Evolutionary conservation across 2,113 vertebrate species (phyloP), one percentile per base, ranked within the genome.

Genomic region (Furnarius figulus): DNA sequence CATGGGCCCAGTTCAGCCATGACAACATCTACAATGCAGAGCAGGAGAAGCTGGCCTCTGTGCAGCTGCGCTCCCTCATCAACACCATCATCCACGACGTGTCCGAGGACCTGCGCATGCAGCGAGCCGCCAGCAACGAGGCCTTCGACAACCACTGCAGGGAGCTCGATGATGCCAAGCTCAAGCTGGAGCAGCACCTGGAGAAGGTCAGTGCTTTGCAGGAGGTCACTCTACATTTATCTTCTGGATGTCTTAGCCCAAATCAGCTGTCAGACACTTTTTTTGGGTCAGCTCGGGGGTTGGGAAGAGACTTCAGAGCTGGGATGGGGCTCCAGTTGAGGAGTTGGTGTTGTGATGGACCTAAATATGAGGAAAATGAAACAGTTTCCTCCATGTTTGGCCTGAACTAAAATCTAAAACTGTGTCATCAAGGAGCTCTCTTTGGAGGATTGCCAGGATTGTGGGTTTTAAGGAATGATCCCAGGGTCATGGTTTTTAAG

Each of bases 1-100:
- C 97, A 0, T 99, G 99, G 99, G 96, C 96, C 61, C 97, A 97
- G 90, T 98, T 98, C 92, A 99, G 98, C 7, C 98, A 98, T 13
- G 98, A 98, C 87, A 99, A 98, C 97, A 97, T 99, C 77, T 87
- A 83, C 9, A 97, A 93, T 23, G 98, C 98, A 0, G 88, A 98
- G 46, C 97, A 95, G 47, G 98, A 99, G 77, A 98, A 98, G 12
- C 24, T 97, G 93, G 98, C 98, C 8, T 98, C 98, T 2, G 65
- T 66, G 63, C 98, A 97, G 73, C 98, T 99, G 47, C 98, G 99
- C 2, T 59, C 88, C 18, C 94, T 99, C 67, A 97, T 98, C 33
- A 98, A 98, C 96, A 96, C 24, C 27, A 94, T 99, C 67, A 97
- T 99, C 61, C 97, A 90, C n/a, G 99, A 99, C 37, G 97, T 97